Evolutionary conservation across 2,113 vertebrate genomes (phyloP), one percentile per base, ranked within the genome.

Genomic region (Terrapene triunguis): DNA sequence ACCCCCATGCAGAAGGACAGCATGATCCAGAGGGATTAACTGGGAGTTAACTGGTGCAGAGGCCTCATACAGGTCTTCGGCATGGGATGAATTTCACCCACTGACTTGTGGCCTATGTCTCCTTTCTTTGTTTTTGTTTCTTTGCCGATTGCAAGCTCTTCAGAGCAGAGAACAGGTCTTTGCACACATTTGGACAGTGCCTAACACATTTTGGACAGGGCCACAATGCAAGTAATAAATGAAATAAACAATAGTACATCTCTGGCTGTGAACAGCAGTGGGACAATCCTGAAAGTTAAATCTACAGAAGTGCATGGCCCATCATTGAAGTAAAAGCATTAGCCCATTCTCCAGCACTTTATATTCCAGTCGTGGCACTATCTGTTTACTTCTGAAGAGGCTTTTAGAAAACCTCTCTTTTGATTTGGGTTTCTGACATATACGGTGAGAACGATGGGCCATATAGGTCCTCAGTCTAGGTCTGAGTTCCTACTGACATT

Each of bases 171-270:
- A 50, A 93, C 65, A 82, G 38, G 83, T 50, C 91, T 95, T 80
- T 91, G 13, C 27, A 79, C 44, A 84, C 25, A 53, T 48, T 94
- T 90, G 0, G 0, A 80, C 84, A 86, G 12, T 4, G 42, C 44
- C 87, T 47, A n/a, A 78, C 55, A 89, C 62, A 25, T 72, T 90
- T 72, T 3, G 4, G 17, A n/a, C 50, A 92, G 79, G 4, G 94
- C 29, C 94, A 93, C 86, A 94, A 91, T 86, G 82, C 62, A 92
- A 80, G 79, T 24, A 92, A 79, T 1, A 83, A 59, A 89, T 89
- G 8, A 69, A 69, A 69, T 59, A n/a, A 94, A 87, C 16, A 87
- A 42, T 27, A 92, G 72, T 11, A 94, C 88, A 10, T 89, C 92
- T 95, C 89, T 57, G 93, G 85, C 72, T 89, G 72, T 91, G 57